These are phyloP conservation scores for Sebastolobus alascanus DNA, from an alignment of 2,797 vertebrate genomes.

Conservation along the genomic window DNA sequence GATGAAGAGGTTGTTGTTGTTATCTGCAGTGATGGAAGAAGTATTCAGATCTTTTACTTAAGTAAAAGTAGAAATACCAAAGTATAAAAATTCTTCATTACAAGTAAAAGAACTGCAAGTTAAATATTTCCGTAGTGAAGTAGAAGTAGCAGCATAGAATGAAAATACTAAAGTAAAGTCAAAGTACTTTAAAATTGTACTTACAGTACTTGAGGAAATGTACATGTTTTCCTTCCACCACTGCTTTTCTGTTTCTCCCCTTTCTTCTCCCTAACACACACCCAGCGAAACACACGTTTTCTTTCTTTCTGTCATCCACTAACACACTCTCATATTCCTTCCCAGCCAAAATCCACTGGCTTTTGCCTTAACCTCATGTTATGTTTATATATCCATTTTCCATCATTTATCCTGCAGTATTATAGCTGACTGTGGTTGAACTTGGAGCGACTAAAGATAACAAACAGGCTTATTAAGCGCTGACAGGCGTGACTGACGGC, in stretches of 20 bases:
- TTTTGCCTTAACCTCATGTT: constrained; percentile 46
- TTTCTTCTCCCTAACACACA: background rate
- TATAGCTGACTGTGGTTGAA: constrained; percentile 53
- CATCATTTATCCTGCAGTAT: constrained; percentile 51
- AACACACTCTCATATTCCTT: constrained; percentile 5
- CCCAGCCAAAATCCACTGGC: constrained; percentile 48
- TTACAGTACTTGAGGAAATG: background rate
- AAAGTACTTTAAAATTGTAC: background rate
- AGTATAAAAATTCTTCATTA: background rate
- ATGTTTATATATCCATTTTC: constrained; percentile 70
- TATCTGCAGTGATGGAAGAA: no score
- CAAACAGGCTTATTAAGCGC: constrained; percentile 54
- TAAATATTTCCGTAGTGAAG: background rate
- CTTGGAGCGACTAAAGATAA: constrained; percentile 42
- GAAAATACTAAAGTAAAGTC: background rate
- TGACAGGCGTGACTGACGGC: constrained; percentile 55
- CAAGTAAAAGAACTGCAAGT: no score
- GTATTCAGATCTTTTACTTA: background rate
- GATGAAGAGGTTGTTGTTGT: constrained; percentile 7
- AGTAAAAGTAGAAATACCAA: background rate
- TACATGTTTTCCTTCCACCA: background rate
- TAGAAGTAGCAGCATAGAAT: background rate
- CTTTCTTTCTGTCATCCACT: constrained; percentile 2
- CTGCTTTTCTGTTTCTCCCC: background rate
- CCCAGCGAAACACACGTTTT: background rate